A percentile compares a stretch with the other conserved stretches of the same genome.
Conservation (phyloP, 2,888 invertebrate species). For the Ischnura elegans region DNA sequence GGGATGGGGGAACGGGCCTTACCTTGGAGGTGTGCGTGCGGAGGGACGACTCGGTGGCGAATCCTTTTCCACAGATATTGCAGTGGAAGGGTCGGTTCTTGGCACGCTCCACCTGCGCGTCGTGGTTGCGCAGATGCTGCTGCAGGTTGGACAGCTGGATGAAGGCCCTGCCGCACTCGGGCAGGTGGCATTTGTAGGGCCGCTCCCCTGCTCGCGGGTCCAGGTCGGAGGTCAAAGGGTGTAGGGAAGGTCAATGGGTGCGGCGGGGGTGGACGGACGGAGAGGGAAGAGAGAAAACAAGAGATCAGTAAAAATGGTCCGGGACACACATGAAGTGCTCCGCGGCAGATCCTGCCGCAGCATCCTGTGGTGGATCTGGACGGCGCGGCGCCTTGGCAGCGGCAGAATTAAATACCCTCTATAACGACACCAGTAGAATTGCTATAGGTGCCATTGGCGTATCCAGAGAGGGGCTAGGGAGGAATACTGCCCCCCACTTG, state of each 20-base stretch:
- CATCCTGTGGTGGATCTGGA: not conserved
- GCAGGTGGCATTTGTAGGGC: conserved; percentile 97
- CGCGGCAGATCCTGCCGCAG: not conserved
- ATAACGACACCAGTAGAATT: not conserved
- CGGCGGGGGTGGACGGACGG: not conserved
- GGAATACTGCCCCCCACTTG: no score
- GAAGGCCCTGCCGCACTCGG: conserved; percentile 97
- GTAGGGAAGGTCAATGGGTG: not conserved
- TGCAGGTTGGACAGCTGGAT: conserved; percentile 98
- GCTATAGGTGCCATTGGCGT: not conserved
- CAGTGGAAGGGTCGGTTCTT: conserved; percentile 98
- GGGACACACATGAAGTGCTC: not conserved
- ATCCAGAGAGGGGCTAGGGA: not conserved
- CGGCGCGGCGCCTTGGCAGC: not conserved
- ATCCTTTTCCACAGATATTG: conserved; percentile 97
- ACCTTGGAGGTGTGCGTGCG: conserved; percentile 98
- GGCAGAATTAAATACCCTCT: not conserved
- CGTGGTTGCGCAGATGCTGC: conserved; percentile 97
- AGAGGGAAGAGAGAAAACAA: conserved; percentile 33
- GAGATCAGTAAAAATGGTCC: conserved; percentile 5
- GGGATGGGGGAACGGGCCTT: conserved; percentile 78
- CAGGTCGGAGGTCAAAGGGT: not conserved
- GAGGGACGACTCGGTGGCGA: conserved; percentile 96
- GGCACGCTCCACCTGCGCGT: conserved; percentile 95
- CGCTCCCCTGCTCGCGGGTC: conserved; percentile 90